Conservation (phyloP, 2,888 invertebrate genomes). For the Cosmia trapezina region DNA sequence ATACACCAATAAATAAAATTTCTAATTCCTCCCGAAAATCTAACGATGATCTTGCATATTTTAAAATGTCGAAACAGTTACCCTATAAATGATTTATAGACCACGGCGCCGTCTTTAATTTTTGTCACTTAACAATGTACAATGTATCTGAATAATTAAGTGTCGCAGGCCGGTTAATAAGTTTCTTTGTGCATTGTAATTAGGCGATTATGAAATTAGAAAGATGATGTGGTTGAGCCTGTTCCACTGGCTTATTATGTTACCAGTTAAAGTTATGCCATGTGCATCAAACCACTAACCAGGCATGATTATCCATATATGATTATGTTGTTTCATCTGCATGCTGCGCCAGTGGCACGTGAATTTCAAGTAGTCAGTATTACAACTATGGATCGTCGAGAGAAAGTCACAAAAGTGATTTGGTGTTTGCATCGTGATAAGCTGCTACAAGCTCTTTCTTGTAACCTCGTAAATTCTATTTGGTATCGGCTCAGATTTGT, state of each 20-base stretch:
- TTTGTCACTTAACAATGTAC: constrained; percentile 83
- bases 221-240: constrained; percentile 58
- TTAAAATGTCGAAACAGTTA: constrained; percentile 81
- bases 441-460: constrained; percentile 78
- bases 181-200: constrained; percentile 61
- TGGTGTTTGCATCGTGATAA: constrained; percentile 76
- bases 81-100: constrained; percentile 87
- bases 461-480: constrained; percentile 82
- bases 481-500: constrained; percentile 79
- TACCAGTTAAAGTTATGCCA: constrained; percentile 53
- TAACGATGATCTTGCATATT: constrained; percentile 81
- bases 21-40: constrained; percentile 61
- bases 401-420: constrained; percentile 78
- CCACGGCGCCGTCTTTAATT: constrained; percentile 80
- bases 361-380: constrained; percentile 61
- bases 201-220: constrained; percentile 64
- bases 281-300: constrained; percentile 51
- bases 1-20: constrained; percentile 72
- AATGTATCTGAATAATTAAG: constrained; percentile 80
- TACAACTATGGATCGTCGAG: constrained; percentile 68
- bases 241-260: constrained; percentile 59
- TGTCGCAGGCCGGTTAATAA: constrained; percentile 70
- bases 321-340: constrained; percentile 61
- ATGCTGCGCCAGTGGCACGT: constrained; percentile 46
- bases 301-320: constrained; percentile 49